These are phyloP conservation scores for Cephus pulcher DNA, from an alignment of 2,888 invertebrate species.

Conservation along the genomic window DNA sequence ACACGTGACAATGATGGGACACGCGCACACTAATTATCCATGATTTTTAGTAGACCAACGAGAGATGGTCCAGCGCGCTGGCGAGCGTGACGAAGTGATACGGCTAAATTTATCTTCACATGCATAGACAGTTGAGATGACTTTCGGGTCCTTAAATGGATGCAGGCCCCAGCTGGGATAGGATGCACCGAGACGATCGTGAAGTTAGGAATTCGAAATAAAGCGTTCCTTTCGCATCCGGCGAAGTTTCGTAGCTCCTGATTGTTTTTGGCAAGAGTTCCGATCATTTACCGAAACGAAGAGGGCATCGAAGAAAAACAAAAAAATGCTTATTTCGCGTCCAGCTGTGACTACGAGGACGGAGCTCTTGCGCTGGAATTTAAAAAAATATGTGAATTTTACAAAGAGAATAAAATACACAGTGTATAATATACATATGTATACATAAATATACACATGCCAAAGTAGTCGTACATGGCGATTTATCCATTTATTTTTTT, in stretches of 20 bases:
- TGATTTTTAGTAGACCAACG: conserved; percentile 7
- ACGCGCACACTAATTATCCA: conserved; percentile 41
- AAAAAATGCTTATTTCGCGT: too few species aligned
- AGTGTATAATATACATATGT: too few species aligned
- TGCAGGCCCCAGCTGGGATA: not conserved
- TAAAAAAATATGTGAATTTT: too few species aligned
- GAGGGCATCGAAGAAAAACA: too few species aligned
- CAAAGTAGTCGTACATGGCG: not conserved
- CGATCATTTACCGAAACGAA: too few species aligned
- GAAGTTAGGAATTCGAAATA: too few species aligned
- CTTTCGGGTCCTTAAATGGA: not conserved
- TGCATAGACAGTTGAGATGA: not conserved
- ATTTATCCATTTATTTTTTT: too few species aligned
- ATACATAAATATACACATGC: not conserved
- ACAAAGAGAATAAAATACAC: not conserved
- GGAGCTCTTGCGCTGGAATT: too few species aligned
- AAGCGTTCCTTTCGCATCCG: too few species aligned
- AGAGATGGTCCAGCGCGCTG: not conserved
- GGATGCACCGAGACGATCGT: not conserved
- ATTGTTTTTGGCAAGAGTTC: too few species aligned
- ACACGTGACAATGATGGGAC: conserved; percentile 27
- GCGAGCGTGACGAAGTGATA: not conserved
- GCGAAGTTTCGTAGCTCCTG: too few species aligned
- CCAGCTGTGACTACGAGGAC: too few species aligned
- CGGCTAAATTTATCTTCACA: not conserved